A percentile compares a stretch with the other conserved stretches of the same genome.
Conservation (phyloP, 2,113 vertebrate genomes). For the Halcyon malimbica region DNA sequence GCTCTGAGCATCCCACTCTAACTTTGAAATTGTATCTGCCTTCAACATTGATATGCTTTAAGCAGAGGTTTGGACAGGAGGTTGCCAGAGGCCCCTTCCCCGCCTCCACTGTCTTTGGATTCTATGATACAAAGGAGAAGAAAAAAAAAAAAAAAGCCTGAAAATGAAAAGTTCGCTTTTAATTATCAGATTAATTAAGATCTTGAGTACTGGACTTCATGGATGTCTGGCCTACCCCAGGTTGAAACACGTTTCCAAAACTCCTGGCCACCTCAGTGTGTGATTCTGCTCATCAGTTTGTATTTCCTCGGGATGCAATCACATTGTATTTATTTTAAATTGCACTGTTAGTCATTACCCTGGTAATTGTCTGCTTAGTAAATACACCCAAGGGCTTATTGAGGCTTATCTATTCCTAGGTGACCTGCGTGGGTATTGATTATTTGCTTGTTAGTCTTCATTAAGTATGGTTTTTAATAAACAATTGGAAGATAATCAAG, state of each 20-base stretch:
- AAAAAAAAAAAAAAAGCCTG: not conserved
- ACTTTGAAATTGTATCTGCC: not conserved
- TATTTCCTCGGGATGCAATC: conserved; percentile 2
- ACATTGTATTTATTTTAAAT: conserved; percentile 53
- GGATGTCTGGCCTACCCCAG: too few relatives aligned
- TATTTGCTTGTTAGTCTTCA: conserved; percentile 67
- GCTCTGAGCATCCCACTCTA: not conserved
- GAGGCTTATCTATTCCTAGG: conserved; percentile 64
- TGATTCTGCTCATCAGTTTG: not conserved
- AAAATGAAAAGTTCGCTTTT: not conserved
- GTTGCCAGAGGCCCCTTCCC: not conserved
- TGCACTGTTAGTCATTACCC: conserved; percentile 32
- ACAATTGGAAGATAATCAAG: conserved; percentile 52
- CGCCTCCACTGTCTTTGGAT: not conserved
- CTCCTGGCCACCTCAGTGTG: fast-evolving
- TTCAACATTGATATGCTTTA: fast-evolving
- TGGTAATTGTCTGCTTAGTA: conserved; percentile 56
- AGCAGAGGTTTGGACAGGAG: not conserved
- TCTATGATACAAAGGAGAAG: not conserved
- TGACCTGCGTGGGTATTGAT: conserved; percentile 56
- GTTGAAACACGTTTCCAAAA: not conserved
- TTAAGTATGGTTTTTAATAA: conserved; percentile 71
- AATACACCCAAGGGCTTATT: conserved; percentile 51
- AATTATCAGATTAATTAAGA: not conserved
- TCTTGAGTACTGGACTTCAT: not conserved